Conservation (phyloP, 1,140 invertebrate genomes). For the Drosophila sulfurigaster region DNA sequence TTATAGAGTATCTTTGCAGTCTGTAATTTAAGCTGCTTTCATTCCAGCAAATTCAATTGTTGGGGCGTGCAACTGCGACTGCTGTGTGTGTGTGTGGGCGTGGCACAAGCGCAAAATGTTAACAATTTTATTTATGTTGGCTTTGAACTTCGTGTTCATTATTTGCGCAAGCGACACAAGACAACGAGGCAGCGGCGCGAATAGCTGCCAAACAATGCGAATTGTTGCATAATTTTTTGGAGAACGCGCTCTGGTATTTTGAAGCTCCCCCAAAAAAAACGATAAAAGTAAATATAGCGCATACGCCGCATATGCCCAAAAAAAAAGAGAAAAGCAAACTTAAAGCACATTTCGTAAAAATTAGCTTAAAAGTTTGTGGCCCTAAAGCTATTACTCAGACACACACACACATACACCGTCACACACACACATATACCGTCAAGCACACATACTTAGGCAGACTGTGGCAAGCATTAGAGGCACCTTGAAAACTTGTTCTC, state of each 20-base stretch:
- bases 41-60: conserved; percentile 71
- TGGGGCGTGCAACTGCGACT: conserved; percentile 60
- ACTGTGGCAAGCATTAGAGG: conserved; percentile 46
- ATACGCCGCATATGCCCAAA: conserved; percentile 1
- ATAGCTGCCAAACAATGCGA: conserved; percentile 41
- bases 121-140: conserved; percentile 84
- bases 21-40: neutral
- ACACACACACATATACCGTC: conserved; percentile 14
- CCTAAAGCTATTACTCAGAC: conserved; percentile 50
- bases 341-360: conserved; percentile 50
- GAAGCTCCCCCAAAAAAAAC: neutral
- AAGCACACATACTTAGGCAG: conserved; percentile 9
- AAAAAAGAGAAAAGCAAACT: neutral
- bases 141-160: conserved; percentile 80
- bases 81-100: conserved; percentile 34
- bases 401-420: conserved; percentile 11
- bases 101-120: conserved; percentile 62
- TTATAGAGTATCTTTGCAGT: conserved; percentile 14
- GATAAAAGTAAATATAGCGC: neutral
- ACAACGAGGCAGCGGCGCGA: conserved; percentile 20
- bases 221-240: conserved; percentile 34
- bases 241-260: conserved; percentile 12
- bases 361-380: conserved; percentile 58
- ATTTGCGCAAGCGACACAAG: conserved; percentile 46
- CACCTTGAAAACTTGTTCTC: conserved; percentile 53